Percentiles rank a stretch among this genome's conserved stretches.
These are phyloP conservation scores for Falco columbarius DNA, from an alignment of 2,797 vertebrate species.

Conservation along the genomic window DNA sequence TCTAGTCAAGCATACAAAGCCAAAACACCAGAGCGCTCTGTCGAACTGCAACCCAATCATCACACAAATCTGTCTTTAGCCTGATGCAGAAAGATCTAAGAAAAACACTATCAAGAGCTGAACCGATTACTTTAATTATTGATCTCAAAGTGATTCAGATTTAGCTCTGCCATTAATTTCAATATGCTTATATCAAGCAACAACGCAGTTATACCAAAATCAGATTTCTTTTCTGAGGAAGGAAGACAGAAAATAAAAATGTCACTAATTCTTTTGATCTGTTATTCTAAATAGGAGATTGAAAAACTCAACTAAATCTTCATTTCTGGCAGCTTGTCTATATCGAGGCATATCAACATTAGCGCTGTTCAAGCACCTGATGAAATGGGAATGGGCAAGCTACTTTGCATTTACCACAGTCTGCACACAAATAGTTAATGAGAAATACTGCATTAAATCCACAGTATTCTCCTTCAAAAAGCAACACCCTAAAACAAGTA, in stretches of 20 bases:
- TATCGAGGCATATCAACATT: not conserved
- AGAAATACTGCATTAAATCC: not conserved
- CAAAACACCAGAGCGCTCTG: not conserved
- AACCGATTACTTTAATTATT: slow-evolving; percentile 44
- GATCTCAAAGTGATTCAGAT: slow-evolving; percentile 13
- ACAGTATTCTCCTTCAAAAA: not conserved
- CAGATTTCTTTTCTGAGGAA: not conserved
- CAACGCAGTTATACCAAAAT: not conserved
- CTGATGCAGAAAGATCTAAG: not conserved
- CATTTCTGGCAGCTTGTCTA: not conserved
- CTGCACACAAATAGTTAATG: not conserved
- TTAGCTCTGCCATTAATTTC: not conserved
- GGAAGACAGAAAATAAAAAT: not conserved
- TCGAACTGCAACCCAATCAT: slow-evolving; percentile 14
- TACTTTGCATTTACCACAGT: not conserved
- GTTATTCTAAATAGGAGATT: not conserved
- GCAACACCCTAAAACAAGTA: not conserved
- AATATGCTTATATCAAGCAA: not conserved
- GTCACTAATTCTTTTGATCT: not conserved
- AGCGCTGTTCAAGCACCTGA: not conserved
- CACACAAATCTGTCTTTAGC: not conserved
- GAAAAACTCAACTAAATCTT: not conserved
- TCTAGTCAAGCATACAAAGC: slow-evolving; percentile 10
- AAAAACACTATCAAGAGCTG: slow-evolving; percentile 13
- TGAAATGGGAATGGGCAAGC: not conserved